These are phyloP conservation scores for Drosophila pandora DNA, from an alignment of 1,140 invertebrate species.

Conservation along the genomic window DNA sequence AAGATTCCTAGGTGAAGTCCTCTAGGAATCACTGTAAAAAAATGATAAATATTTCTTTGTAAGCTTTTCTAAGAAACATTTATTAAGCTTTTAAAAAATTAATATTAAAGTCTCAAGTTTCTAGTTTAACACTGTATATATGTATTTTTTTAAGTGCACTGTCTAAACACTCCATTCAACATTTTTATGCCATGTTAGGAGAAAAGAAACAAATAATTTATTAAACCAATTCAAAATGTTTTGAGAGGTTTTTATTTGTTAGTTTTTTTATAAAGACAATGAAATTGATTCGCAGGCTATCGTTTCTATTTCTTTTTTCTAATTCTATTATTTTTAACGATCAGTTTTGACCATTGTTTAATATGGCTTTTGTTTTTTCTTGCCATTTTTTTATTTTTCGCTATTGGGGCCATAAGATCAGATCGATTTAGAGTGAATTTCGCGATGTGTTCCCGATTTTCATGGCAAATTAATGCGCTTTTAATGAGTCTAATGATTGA, in stretches of 20 bases:
- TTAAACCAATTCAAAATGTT: conserved; percentile 29
- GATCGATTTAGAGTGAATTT: neutral
- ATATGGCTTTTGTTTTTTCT: conserved; percentile 15
- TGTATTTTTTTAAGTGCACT: neutral
- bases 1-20: conserved; percentile 1
- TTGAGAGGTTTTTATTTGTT: conserved; percentile 3
- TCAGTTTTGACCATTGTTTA: conserved; percentile 22
- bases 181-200: neutral
- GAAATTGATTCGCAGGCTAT: conserved; percentile 21
- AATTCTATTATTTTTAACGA: conserved; percentile 33
- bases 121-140: too few species aligned
- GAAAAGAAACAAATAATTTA: conserved; percentile 34
- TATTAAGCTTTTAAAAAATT: too few species aligned
- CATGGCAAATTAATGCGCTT: conserved; percentile 52
- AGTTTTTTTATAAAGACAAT: conserved; percentile 25
- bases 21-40: neutral
- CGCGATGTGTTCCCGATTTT: conserved; percentile 35
- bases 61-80: too few species aligned
- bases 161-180: neutral
- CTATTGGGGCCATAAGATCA: conserved; percentile 32
- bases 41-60: too few species aligned
- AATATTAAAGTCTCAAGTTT: too few species aligned
- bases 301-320: conserved; percentile 25
- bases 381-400: neutral
- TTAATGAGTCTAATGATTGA: conserved; percentile 58